Evolutionary conservation across 1,140 invertebrate species (phyloP), one percentile per base, ranked within the genome.

Genomic region (Uloborus diversus): DNA sequence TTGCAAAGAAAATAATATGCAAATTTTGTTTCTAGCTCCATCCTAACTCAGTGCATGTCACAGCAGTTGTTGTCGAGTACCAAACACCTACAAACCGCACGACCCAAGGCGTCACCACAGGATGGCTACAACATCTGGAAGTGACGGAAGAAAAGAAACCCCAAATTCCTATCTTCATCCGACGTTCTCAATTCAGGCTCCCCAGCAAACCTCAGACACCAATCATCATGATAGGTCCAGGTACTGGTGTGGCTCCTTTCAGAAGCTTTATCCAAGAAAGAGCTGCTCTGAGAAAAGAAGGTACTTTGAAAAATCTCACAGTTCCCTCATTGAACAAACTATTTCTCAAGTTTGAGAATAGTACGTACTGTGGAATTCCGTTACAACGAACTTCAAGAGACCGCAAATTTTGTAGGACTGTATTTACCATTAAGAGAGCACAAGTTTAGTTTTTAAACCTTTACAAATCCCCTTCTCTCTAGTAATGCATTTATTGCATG

Each of bases 241-340:
- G 98, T 53, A 99, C 97, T 20, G 98, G 98, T n/a, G 84, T 99
- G 23, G 98, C 98, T 32, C 98, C 98, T 0, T 99, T 99, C 90
- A 90, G 97, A 86, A 98, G 94, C 4, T 99, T 99, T 87, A 92
- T 99, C 78, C 98, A 99, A 87, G 97, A 99, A 87, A 89, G 97
- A 35, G 89, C 86, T 91, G 86, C 87, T 89, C 81, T 85, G 17
- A 86, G 86, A 66, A 82, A 86, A 70, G 86, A 89, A 83, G 89
- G 89, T 88, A 83, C 88, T 7, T 42, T 42, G n/a, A n/a, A n/a
- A n/a, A n/a, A n/a, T n/a, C n/a, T n/a, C n/a, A n/a, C n/a, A n/a
- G n/a, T n/a, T n/a, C n/a, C n/a, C n/a, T n/a, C n/a, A n/a, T n/a
- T n/a, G n/a, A n/a, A n/a, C n/a, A n/a, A n/a, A n/a, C n/a, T n/a